A percentile compares a stretch with the other conserved stretches of the same genome.
Conservation (phyloP, 2,888 invertebrate species). For the Neoitamus cyanurus region DNA sequence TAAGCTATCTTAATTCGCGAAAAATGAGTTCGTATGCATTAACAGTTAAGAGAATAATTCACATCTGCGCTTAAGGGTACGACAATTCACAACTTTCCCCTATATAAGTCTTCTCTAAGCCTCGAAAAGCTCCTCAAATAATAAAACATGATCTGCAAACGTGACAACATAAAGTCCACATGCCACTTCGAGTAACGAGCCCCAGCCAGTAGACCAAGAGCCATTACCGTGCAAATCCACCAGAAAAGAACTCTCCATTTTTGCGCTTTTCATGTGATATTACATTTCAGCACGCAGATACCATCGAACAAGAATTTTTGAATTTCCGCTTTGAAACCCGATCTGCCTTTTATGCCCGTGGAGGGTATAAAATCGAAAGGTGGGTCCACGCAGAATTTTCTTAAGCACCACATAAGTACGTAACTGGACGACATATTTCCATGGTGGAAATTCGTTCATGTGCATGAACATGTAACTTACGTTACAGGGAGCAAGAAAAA, state of each 20-base stretch:
- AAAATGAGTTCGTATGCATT: too few species aligned
- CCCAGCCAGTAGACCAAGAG: too few species aligned
- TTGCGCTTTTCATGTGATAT: neutral
- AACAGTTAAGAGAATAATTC: too few species aligned
- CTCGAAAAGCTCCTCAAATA: too few species aligned
- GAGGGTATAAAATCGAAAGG: neutral
- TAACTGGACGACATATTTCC: neutral
- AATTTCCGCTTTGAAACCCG: neutral
- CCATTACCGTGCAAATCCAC: too few species aligned
- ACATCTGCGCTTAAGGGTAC: too few species aligned
- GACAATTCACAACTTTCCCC: too few species aligned
- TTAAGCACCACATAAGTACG: neutral
- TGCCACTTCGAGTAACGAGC: too few species aligned
- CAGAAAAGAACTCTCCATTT: neutral
- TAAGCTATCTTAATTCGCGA: too few species aligned
- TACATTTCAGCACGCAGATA: neutral
- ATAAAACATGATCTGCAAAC: too few species aligned
- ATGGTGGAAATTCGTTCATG: neutral
- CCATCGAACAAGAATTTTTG: neutral
- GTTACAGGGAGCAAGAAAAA: neutral
- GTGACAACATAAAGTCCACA: too few species aligned
- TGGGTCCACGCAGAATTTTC: neutral
- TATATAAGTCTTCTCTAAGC: too few species aligned
- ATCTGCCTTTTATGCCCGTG: neutral
- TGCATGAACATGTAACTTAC: neutral